phyloP scores from a whole-genome alignment of 2,113 vertebrate species.

The Coracopsis vasa region DNA sequence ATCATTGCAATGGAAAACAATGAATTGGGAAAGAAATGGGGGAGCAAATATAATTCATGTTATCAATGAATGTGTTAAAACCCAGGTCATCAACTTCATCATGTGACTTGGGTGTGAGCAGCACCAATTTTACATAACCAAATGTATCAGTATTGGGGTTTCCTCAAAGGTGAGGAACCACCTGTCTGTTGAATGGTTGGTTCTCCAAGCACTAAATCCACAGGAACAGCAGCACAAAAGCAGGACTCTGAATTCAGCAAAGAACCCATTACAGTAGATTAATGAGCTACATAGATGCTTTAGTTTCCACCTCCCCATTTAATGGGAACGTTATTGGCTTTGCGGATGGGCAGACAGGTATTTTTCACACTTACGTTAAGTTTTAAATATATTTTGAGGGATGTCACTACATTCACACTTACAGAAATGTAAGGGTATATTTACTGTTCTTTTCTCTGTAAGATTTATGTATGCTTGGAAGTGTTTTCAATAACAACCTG shows the following conservation, averaged over 20 bases:
- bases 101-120: not conserved
- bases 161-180: not conserved
- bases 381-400: not conserved
- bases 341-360: not conserved
- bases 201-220: not conserved
- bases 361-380: not conserved
- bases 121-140: not conserved
- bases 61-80: not conserved
- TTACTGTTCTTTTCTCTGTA: not conserved
- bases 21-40: not conserved
- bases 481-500: not conserved
- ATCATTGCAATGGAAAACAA: not conserved
- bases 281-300: not conserved
- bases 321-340: not conserved
- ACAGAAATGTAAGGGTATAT: not conserved
- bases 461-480: not conserved
- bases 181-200: not conserved
- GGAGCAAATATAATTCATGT: not conserved
- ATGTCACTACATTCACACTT: not conserved
- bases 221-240: not conserved
- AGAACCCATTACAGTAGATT: not conserved
- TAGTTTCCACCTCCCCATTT: not conserved
- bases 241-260: not conserved
- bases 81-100: not conserved
- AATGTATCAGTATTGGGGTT: not conserved